Base-by-base conservation (phyloP, 2,113 vertebrate genomes). In the Candoia aspera region DNA sequence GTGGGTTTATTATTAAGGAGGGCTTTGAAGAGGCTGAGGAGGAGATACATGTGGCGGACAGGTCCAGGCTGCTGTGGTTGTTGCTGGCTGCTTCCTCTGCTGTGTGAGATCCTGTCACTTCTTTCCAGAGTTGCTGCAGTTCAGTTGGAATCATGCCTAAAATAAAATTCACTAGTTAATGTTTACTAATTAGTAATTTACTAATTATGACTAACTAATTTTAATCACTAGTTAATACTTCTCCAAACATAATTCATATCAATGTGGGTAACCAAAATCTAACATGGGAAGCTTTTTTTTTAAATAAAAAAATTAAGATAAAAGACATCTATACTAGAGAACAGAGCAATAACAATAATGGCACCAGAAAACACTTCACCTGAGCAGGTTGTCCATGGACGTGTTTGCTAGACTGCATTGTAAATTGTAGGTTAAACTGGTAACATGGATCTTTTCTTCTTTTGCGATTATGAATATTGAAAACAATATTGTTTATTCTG, bases 71-170 rank as follows among this genome's bases (percentile, higher is more conserved):
- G 97, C 98, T 98, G 97, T 98, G 98, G 96, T 96, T 98, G 97
- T 97, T 98, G 95, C 96, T 98, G 94, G 97, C 97, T 96, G 97
- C 97, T 97, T 99, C 99, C 96, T 99, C 99, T 90, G 98, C 98
- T 90, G 98, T 96, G 92, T 98, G 98, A 60, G 97, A 97, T 90
- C 97, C 97, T 93, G 99, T 98, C 97, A 99, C 99, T 98, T 99
- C 99, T 97, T 99, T 99, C 99, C 99, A 99, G 97, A 99, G 98
- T 97, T 99, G 99, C 98, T 99, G 99, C 96, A 99, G 98, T 97
- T 99, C 99, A 92, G 98, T 97, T 98, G 99, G 99, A 99, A 99
- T 99, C 98, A 99, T 98, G 99, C 99, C 99, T 99, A 98, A 98
- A 98, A 99, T 98, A 99, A 98, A 98, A 99, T 98, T 98, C 98